Conservation (phyloP, 2,113 vertebrate species). For the Anser cygnoides region DNA sequence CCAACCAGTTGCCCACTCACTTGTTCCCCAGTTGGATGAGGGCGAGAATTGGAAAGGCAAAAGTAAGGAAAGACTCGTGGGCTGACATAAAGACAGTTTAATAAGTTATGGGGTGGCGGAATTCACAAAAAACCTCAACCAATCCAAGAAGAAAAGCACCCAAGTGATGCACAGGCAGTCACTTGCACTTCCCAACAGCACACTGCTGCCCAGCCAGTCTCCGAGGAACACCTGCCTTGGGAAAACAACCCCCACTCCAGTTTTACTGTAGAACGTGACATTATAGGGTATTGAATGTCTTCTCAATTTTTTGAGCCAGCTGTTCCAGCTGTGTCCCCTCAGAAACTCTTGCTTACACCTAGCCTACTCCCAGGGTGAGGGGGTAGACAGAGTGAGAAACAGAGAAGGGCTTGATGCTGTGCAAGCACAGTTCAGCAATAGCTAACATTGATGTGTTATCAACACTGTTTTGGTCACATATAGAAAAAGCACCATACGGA, state of each 20-base stretch:
- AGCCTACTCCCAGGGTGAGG: rapidly evolving
- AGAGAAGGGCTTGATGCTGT: neutral
- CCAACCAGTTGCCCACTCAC: neutral
- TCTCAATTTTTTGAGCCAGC: rapidly evolving
- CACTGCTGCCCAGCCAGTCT: neutral
- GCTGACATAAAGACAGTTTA: neutral
- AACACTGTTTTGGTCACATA: neutral
- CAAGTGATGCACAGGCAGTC: neutral
- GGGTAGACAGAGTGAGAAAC: neutral
- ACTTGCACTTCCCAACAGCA: neutral
- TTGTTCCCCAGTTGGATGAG: neutral
- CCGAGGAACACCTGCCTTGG: neutral
- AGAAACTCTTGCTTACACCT: neutral
- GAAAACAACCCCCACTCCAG: neutral
- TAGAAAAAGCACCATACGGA: neutral
- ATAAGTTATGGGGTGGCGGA: neutral
- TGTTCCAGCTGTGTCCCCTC: neutral
- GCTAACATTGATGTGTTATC: rapidly evolving
- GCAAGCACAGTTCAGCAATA: neutral
- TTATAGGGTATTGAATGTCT: neutral
- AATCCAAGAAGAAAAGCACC: neutral
- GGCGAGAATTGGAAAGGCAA: neutral
- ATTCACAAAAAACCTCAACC: neutral
- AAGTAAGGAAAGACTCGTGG: neutral
- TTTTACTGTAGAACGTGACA: neutral